Evolutionary conservation across 2,113 vertebrate species (phyloP).

Genomic region (Malurus cyaneus): DNA sequence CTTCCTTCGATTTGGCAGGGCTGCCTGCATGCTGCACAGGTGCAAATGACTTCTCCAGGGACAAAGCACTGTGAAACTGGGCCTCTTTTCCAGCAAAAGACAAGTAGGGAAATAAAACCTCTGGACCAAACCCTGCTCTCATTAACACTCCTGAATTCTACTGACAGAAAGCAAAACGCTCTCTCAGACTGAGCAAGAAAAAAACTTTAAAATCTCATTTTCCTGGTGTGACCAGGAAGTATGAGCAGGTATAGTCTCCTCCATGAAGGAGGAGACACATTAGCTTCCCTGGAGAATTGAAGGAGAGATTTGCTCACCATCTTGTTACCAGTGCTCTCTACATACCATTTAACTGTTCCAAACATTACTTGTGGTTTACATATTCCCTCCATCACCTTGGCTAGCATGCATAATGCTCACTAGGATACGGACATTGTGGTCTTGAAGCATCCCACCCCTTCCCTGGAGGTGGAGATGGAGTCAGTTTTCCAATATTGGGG

Average conservation of each 20-base stretch:
- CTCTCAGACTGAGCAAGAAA: neutral
- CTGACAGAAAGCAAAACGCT: neutral
- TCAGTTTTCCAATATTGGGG: conserved; percentile 19
- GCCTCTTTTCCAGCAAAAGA: conserved; percentile 26
- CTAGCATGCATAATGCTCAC: neutral
- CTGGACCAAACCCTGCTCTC: conserved; percentile 19
- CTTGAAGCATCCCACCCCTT: neutral
- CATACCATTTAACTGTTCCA: neutral
- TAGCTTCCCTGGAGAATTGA: neutral
- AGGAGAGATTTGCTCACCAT: neutral
- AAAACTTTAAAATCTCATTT: neutral
- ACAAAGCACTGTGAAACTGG: neutral
- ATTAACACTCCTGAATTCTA: conserved; percentile 33
- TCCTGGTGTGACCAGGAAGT: neutral
- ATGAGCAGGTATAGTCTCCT: neutral
- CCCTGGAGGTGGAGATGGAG: neutral
- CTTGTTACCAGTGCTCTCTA: neutral
- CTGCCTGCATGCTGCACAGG: neutral
- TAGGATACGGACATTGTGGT: neutral
- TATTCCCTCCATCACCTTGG: neutral
- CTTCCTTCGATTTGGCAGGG: neutral
- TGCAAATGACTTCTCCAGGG: conserved; percentile 62
- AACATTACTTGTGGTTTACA: neutral
- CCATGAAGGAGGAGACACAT: neutral
- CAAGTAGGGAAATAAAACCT: conserved; percentile 46